These are phyloP conservation scores for Florisuga fusca DNA, from an alignment of 2,797 vertebrate genomes.

Conservation along the genomic window DNA sequence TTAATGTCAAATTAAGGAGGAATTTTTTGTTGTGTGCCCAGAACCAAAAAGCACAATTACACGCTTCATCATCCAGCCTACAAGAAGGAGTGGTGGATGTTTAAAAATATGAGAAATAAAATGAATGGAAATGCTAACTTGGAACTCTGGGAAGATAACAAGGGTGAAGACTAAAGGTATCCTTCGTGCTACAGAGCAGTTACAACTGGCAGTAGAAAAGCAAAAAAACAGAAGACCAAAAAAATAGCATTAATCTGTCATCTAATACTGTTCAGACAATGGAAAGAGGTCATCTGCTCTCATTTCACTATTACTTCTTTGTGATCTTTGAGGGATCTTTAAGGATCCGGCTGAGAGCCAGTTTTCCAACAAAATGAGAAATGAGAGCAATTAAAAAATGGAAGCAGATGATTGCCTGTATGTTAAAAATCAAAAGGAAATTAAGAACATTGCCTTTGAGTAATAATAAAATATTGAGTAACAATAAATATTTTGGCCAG, in stretches of 20 bases:
- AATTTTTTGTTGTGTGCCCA: background rate
- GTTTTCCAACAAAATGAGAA: conserved; percentile 52
- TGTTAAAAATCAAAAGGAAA: conserved; percentile 55
- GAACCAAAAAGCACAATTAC: background rate
- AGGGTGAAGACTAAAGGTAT: background rate
- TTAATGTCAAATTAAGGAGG: background rate
- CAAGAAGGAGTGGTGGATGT: background rate
- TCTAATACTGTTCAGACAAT: background rate
- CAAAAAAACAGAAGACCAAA: background rate
- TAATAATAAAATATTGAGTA: conserved; percentile 49
- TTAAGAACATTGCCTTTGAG: conserved; percentile 24
- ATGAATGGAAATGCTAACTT: background rate
- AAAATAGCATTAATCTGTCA: background rate
- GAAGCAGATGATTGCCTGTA: conserved; percentile 42
- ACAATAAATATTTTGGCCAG: conserved; percentile 59
- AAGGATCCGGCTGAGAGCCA: background rate
- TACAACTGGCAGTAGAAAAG: background rate
- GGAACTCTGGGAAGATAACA: background rate
- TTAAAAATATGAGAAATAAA: background rate
- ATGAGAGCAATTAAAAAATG: conserved; percentile 60
- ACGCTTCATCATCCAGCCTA: background rate
- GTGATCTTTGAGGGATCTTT: conserved; percentile 13
- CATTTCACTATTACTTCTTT: conserved; percentile 2
- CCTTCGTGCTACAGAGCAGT: background rate
- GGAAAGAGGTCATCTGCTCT: conserved; percentile 49